Evolutionary conservation across 2,113 vertebrate genomes (phyloP), one percentile per base, ranked within the genome.

Genomic region (Scytalopus superciliaris): DNA sequence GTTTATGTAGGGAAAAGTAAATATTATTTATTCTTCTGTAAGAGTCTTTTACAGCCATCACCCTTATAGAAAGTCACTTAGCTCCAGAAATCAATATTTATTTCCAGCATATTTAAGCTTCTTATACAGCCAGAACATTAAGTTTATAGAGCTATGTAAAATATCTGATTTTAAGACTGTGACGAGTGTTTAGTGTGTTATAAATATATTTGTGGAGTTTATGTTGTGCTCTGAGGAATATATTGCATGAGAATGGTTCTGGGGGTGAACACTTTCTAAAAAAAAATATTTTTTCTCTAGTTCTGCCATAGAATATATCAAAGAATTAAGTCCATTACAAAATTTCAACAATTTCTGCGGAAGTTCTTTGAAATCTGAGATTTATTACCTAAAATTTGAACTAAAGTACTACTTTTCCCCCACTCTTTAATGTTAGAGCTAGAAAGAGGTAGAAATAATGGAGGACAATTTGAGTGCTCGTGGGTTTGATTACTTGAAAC

Each of bases 81-180:
- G 40, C 64, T 94, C 50, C 75, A 97, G 87, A 69, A 96, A 97
- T 97, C 88, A 95, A 93, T 96, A 96, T 96, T 96, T 82, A 91
- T 96, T 94, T 64, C 73, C 35, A 59, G 33, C 75, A 87, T 91
- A 73, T 97, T 97, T 95, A 95, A 95, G 83, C 18, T 89, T 95
- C 84, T 88, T 93, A 60, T 86, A 79, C 89, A 67, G 69, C 33
- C 86, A 86, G 53, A 93, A 92, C 40, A 89, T 93, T 87, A 90
- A 92, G 35, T 97, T 93, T 95, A 91, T 74, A 92, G 56, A 89
- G 27, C n/a, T 77, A 45, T 81, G 86, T 95, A 92, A 94, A 96
- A 66, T 97, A 89, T 49, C 40, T 35, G 73, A 33, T 55, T 96
- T 90, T 95, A 91, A 33, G 55, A n/a, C 75, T 91, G 15, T 68